Evolutionary conservation across 2,113 vertebrate species (phyloP), one percentile per base, ranked within the genome.

Genomic region (Garra rufa): DNA sequence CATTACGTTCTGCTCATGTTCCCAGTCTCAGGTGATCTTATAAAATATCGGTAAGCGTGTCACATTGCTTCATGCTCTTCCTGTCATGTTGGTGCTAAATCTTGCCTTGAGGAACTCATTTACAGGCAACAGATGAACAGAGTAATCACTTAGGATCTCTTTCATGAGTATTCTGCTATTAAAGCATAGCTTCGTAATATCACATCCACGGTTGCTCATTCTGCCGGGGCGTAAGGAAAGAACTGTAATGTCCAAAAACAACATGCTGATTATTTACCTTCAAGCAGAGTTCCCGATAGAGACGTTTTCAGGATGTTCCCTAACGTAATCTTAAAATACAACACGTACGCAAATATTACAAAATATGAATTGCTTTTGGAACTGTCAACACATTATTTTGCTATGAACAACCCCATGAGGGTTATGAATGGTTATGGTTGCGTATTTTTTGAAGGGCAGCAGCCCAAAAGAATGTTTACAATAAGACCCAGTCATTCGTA

Each of bases 181-280:
- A 82, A 85, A 81, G 52, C 28, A 26, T 44, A 9, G n/a, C 67
- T 48, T 78, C 55, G 55, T 26, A 59, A 41, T 6, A 65, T 57
- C 41, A 77, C 70, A 30, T 73, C 71, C 34, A 30, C 57, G 55
- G n/a, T 65, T 65, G 57, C n/a, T 65, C 21, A 73, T 44, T 46
- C 78, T 50, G 3, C 11, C 0, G n/a, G 21, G 17, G 44, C 4
- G 55, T 38, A 77, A 80, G 73, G 57, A 70, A 24, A 83, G n/a
- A 26, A 50, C 15, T 6, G 14, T 46, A n/a, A 41, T 38, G 11
- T 70, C 70, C 57, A 83, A 83, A 85, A 90, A 91, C 84, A 90
- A 77, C 11, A 30, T 38, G 15, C 85, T 88, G 89, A 86, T 48
- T 85, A 86, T 88, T 85, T 88, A 85, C 76, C 74, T 74, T 74